Evolutionary conservation across 1,140 invertebrate genomes (phyloP).

Genomic region (Cherax quadricarinatus): DNA sequence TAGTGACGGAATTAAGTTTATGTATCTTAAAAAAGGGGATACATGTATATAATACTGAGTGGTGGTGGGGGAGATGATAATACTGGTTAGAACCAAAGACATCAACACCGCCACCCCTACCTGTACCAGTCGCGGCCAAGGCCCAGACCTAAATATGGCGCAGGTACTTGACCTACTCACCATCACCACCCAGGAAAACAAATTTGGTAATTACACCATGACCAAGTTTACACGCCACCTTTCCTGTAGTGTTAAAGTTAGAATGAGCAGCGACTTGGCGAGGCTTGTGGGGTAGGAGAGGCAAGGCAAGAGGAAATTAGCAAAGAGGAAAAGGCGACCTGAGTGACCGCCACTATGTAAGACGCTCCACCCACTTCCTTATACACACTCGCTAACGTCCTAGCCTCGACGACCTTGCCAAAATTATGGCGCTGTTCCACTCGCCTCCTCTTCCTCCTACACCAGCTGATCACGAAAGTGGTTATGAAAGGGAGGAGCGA

Average conservation of each 20-base stretch:
- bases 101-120: neutral
- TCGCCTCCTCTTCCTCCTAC: constrained; percentile 24
- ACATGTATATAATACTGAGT: too few relatives aligned
- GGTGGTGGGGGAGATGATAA: neutral
- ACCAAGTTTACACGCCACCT: neutral
- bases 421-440: constrained; percentile 65
- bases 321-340: constrained; percentile 1
- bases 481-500: neutral
- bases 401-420: constrained; percentile 65
- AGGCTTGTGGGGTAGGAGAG: neutral
- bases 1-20: too few relatives aligned
- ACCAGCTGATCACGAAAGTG: constrained; percentile 14
- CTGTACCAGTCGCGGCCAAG: neutral
- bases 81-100: neutral
- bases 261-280: neutral
- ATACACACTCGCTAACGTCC: constrained; percentile 63
- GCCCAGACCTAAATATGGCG: constrained; percentile 33
- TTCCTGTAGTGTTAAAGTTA: neutral
- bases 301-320: neutral
- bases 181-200: neutral
- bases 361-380: constrained; percentile 64
- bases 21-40: too few relatives aligned
- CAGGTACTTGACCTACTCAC: constrained; percentile 39
- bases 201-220: neutral
- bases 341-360: constrained; percentile 46